Conservation (phyloP, 2,888 invertebrate species). For the Halictus ligatus region DNA sequence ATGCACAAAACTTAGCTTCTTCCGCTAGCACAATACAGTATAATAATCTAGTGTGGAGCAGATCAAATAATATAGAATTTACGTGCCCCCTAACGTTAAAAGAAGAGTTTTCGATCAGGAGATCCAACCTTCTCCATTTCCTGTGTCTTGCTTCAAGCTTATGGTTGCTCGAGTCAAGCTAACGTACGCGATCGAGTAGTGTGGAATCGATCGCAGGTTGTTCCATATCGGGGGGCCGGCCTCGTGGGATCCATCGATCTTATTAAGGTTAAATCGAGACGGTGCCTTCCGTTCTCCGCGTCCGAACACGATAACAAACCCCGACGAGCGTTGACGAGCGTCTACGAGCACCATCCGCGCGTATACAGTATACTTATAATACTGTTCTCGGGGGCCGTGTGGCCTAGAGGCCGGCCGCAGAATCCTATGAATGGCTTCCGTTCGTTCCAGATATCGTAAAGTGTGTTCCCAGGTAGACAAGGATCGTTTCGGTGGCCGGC, state of each 20-base stretch:
- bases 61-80: background rate
- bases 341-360: constrained; percentile 23
- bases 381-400: constrained; percentile 15
- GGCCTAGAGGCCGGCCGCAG: constrained; percentile 49
- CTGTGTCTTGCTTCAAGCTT: background rate
- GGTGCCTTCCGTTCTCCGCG: constrained; percentile 74
- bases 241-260: constrained; percentile 79
- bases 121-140: background rate
- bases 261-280: constrained; percentile 77
- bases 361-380: background rate
- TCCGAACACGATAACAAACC: constrained; percentile 76
- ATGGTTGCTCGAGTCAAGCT: background rate
- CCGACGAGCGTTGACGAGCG: constrained; percentile 17
- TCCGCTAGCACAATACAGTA: no score
- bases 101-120: background rate
- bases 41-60: background rate
- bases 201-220: constrained; percentile 44
- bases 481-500: constrained; percentile 39
- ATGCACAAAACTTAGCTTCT: no score
- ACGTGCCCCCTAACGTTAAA: background rate
- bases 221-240: constrained; percentile 69
- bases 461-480: constrained; percentile 57
- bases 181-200: background rate
- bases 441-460: constrained; percentile 66
- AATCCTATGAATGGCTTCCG: constrained; percentile 70